Percentiles rank a stretch among this genome's conserved stretches.
These are phyloP conservation scores for Squalus acanthias DNA, from an alignment of 2,797 vertebrate species.

Conservation along the genomic window DNA sequence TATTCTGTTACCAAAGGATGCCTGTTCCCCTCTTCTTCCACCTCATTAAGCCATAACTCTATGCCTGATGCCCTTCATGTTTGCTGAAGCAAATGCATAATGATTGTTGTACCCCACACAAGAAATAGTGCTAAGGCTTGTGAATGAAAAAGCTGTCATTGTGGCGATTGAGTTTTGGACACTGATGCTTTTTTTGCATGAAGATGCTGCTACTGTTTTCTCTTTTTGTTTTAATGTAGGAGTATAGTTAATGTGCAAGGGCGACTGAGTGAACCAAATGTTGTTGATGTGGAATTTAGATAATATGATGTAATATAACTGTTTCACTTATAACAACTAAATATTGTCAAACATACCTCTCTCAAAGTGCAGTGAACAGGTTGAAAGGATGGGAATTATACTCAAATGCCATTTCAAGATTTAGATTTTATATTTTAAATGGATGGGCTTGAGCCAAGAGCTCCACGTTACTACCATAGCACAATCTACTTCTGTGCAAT, in stretches of 20 bases:
- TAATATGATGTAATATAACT: slow-evolving; percentile 51
- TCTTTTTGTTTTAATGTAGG: slow-evolving; percentile 57
- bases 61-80: slow-evolving; percentile 29
- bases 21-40: not conserved
- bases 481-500: not conserved
- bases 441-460: not conserved
- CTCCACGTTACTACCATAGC: not conserved
- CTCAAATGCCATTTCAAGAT: not conserved
- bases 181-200: slow-evolving; percentile 70
- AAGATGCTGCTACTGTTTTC: slow-evolving; percentile 59
- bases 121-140: slow-evolving; percentile 46
- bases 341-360: slow-evolving; percentile 56
- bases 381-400: slow-evolving; percentile 48
- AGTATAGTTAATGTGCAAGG: slow-evolving; percentile 59
- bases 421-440: not conserved
- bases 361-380: slow-evolving; percentile 63
- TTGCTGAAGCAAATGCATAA: slow-evolving; percentile 18
- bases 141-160: slow-evolving; percentile 56
- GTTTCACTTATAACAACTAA: slow-evolving; percentile 33
- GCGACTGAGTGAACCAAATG: slow-evolving; percentile 57
- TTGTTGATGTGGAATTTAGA: slow-evolving; percentile 63
- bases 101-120: slow-evolving; percentile 32
- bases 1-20: slow-evolving; percentile 38
- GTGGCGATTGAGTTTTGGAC: slow-evolving; percentile 61
- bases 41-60: slow-evolving; percentile 31